These are phyloP conservation scores for Chelonoidis abingdonii DNA, from an alignment of 2,113 vertebrate species.

Conservation along the genomic window DNA sequence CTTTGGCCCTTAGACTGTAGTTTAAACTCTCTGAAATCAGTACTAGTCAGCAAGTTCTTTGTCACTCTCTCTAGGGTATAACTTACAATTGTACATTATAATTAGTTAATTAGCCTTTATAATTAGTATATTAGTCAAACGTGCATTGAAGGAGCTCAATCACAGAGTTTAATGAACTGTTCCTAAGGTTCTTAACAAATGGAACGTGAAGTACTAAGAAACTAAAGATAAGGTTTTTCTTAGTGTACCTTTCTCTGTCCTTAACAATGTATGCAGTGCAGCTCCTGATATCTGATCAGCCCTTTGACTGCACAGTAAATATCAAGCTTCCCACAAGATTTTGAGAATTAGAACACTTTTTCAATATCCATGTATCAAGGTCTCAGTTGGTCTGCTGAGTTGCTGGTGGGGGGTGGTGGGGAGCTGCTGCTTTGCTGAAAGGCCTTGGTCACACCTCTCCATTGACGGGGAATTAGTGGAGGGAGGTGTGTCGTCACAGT, in stretches of 20 bases:
- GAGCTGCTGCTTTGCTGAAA: too few relatives aligned
- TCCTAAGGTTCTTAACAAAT: neutral
- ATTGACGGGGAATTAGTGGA: too few relatives aligned
- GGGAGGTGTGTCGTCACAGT: too few relatives aligned
- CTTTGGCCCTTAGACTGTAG: neutral
- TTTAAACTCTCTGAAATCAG: neutral
- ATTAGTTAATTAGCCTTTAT: neutral
- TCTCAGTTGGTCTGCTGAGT: too few relatives aligned
- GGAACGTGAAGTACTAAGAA: neutral
- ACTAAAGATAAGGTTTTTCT: neutral
- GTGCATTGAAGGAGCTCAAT: neutral
- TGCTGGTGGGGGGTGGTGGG: too few relatives aligned
- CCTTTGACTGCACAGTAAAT: neutral
- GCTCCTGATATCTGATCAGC: neutral
- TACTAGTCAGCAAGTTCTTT: neutral
- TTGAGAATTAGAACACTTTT: neutral
- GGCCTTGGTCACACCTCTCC: too few relatives aligned
- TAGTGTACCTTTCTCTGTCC: accelerated
- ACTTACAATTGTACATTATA: neutral
- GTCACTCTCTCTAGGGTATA: neutral
- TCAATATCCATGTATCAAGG: neutral
- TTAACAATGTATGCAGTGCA: accelerated
- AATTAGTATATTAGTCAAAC: neutral
- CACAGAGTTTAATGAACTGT: neutral
- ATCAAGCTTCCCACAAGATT: accelerated